Evolutionary conservation across 2,888 invertebrate genomes (phyloP).

Genomic region (Zele albiditarsus): DNA sequence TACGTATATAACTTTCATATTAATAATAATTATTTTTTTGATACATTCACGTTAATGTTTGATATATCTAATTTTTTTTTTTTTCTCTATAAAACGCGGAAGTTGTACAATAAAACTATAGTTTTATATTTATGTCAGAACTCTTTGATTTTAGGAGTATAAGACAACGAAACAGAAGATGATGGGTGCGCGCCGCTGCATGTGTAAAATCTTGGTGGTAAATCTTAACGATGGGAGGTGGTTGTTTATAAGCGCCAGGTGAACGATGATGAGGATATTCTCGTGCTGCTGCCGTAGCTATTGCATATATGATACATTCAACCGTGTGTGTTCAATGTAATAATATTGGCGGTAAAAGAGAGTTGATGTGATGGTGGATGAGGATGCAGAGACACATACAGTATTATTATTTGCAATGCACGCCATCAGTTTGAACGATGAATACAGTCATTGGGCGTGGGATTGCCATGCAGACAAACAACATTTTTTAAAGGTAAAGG

Average conservation of each 20-base stretch:
- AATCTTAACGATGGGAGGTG: neutral
- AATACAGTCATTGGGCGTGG: constrained; percentile 34
- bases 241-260: neutral
- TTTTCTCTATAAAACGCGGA: no score
- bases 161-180: neutral
- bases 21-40: neutral
- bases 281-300: neutral
- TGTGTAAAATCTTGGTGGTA: neutral
- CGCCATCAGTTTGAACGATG: constrained; percentile 17
- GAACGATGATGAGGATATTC: neutral
- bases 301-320: neutral
- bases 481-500: neutral
- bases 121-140: no score
- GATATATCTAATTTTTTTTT: no score
- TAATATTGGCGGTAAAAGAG: neutral
- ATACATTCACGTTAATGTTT: no score
- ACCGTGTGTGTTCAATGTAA: neutral
- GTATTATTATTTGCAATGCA: constrained; percentile 32
- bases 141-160: neutral
- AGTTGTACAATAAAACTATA: no score
- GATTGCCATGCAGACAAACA: constrained; percentile 42
- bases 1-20: neutral
- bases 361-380: neutral
- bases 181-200: neutral
- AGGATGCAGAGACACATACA: constrained; percentile 13